A percentile compares a stretch with the other conserved stretches of the same genome.
Evolutionary conservation across 2,113 vertebrate genomes (phyloP).

Genomic region (Urocynchramus pylzowi): DNA sequence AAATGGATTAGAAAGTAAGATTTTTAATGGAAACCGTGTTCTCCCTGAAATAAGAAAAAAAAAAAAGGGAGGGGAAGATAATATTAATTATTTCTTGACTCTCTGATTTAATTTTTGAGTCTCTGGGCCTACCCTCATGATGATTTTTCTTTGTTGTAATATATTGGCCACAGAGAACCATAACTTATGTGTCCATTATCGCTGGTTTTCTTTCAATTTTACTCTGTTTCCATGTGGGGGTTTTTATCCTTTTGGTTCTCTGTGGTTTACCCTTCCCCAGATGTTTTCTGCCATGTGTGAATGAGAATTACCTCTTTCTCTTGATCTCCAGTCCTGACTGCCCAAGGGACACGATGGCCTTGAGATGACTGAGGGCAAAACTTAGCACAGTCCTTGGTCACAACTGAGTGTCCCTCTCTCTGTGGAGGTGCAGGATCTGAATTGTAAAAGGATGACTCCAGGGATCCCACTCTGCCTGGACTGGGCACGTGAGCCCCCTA

Average conservation of each 20-base stretch:
- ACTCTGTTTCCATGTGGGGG: accelerated
- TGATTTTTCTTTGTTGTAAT: not conserved
- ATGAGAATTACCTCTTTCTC: not conserved
- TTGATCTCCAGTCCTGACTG: not conserved
- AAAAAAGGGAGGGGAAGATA: accelerated
- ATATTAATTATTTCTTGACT: not conserved
- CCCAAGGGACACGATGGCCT: not conserved
- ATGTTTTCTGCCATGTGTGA: not conserved
- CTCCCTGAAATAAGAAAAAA: not conserved
- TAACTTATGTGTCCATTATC: not conserved
- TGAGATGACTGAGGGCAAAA: not conserved
- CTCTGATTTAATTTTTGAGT: not conserved
- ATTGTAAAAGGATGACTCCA: not conserved
- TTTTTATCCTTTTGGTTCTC: not conserved
- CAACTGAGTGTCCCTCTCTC: accelerated
- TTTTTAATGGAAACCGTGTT: not conserved
- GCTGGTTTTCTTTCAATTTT: not conserved
- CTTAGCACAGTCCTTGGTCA: not conserved
- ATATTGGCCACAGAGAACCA: not conserved
- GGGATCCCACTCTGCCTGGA: not conserved
- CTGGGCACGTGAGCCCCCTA: accelerated
- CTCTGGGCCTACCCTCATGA: not conserved
- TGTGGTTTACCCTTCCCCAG: not conserved
- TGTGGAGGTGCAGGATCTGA: not conserved
- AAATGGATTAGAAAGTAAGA: not conserved